Evolutionary conservation across 2,888 invertebrate species (phyloP).

Genomic region (Dynastes maya): DNA sequence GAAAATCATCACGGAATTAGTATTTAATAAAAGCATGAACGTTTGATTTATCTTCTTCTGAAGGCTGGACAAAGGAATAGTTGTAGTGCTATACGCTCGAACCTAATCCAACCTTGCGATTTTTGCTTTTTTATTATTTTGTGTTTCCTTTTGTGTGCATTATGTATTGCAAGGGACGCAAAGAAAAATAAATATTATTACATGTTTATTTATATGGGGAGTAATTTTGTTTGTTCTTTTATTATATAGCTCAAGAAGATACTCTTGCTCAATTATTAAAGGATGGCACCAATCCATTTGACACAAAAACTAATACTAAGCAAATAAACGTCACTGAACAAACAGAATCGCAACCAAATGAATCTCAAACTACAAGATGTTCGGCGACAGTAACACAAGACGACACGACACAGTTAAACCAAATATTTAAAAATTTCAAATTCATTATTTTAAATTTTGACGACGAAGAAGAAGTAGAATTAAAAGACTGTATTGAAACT

Average conservation of each 20-base stretch:
- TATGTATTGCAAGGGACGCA: too few species aligned
- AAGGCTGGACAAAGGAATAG: too few species aligned
- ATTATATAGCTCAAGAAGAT: conserved; percentile 59
- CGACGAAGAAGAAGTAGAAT: conserved; percentile 67
- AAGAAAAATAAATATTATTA: too few species aligned
- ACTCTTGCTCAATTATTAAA: conserved; percentile 59
- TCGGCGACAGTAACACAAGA: conserved; percentile 52
- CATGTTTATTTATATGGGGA: too few species aligned
- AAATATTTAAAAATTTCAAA: conserved; percentile 59
- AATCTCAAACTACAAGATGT: conserved; percentile 4
- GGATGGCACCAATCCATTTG: conserved; percentile 37
- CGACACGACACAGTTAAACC: conserved; percentile 51
- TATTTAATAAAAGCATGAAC: too few species aligned
- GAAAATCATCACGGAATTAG: too few species aligned
- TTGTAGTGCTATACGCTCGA: too few species aligned
- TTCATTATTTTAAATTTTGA: conserved; percentile 70
- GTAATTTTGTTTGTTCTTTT: not conserved
- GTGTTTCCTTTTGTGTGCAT: too few species aligned
- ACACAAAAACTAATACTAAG: conserved; percentile 15
- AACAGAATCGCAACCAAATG: not conserved
- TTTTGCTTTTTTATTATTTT: too few species aligned
- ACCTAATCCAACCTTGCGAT: too few species aligned
- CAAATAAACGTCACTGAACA: not conserved
- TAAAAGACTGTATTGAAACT: conserved; percentile 72
- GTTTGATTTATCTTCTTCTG: too few species aligned